phyloP scores from a whole-genome alignment of 2,113 vertebrate species.

The Percina caprodes region DNA sequence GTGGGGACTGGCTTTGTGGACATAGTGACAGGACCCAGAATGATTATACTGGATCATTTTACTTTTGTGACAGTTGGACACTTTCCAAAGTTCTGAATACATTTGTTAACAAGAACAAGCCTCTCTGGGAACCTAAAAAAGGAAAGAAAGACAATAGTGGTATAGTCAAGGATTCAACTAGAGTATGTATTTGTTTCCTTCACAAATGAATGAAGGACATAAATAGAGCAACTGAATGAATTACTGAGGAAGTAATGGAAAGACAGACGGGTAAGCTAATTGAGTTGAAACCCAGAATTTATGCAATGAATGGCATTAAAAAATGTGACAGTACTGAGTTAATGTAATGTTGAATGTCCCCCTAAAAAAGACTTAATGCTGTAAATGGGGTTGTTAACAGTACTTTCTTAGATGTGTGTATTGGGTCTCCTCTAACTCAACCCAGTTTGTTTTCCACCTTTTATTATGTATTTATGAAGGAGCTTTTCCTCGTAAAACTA shows the following conservation, averaged over 20 bases:
- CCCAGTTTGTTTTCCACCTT: background rate
- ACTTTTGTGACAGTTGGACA: slow-evolving; percentile 59
- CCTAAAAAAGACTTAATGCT: background rate
- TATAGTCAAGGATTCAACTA: background rate
- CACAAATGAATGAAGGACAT: background rate
- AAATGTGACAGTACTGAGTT: background rate
- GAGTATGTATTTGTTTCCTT: background rate
- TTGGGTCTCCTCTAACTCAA: background rate
- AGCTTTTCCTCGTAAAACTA: background rate
- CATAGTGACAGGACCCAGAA: slow-evolving; percentile 49
- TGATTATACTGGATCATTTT: slow-evolving; percentile 51
- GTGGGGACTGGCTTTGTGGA: slow-evolving; percentile 44
- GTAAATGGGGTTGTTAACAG: background rate
- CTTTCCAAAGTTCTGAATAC: slow-evolving; percentile 53
- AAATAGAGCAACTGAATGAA: slow-evolving; percentile 4
- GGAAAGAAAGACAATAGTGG: background rate
- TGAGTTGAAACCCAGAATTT: background rate
- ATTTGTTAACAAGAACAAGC: slow-evolving; percentile 17
- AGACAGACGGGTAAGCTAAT: background rate
- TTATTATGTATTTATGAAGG: slow-evolving; percentile 13
- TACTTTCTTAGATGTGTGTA: too few species aligned
- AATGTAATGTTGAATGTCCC: too few species aligned
- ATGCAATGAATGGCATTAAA: background rate
- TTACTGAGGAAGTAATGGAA: background rate
- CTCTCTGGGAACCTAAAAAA: slow-evolving; percentile 11